Percentiles rank a stretch among this genome's conserved stretches.
Evolutionary conservation across 1,140 invertebrate genomes (phyloP).

Genomic region (Phenacoccus solenopsis): DNA sequence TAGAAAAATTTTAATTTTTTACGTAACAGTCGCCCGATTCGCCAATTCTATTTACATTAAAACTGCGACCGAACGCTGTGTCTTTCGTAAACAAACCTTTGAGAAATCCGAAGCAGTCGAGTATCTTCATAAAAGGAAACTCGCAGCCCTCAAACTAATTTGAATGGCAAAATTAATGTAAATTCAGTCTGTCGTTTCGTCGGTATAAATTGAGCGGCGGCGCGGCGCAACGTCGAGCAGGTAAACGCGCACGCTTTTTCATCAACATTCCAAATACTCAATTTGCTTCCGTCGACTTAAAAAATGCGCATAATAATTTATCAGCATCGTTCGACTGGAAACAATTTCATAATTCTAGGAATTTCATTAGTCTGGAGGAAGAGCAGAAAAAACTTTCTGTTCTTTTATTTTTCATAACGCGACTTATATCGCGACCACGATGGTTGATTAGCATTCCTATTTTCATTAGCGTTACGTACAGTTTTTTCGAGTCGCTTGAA

Average conservation of each 20-base stretch:
- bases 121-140: neutral
- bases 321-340: neutral
- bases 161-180: neutral
- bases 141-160: neutral
- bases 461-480: neutral
- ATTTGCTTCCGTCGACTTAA: neutral
- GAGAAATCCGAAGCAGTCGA: neutral
- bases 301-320: constrained; percentile 3
- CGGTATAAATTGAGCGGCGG: neutral
- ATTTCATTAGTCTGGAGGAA: neutral
- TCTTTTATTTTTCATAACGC: neutral
- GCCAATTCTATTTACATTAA: too few relatives aligned
- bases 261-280: neutral
- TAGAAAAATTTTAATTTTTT: too few relatives aligned
- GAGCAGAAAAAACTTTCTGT: neutral
- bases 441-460: constrained; percentile 1
- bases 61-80: neutral
- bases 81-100: neutral
- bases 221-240: neutral
- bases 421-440: neutral
- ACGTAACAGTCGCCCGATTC: too few relatives aligned
- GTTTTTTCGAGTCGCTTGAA: neutral
- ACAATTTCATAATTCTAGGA: neutral
- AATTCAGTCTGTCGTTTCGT: neutral
- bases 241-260: too few relatives aligned